Conservation (phyloP, 2,888 invertebrate species). For the Drosophila formosana region DNA sequence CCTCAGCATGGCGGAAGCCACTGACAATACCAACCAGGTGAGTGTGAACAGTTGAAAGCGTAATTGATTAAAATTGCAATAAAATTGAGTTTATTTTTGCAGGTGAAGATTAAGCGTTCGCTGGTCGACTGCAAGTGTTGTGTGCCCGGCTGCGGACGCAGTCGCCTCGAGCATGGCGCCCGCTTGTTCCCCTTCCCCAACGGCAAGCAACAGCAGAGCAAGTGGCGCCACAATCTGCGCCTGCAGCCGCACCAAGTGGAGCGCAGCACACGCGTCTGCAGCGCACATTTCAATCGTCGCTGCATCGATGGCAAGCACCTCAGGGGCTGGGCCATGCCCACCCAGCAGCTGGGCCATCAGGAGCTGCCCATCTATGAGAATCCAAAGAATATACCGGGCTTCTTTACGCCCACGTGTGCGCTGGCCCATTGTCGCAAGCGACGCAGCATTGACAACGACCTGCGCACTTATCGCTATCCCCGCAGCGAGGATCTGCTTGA, state of each 20-base stretch:
- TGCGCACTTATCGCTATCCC: slow-evolving; percentile 80
- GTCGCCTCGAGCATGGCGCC: slow-evolving; percentile 77
- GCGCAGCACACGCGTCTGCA: slow-evolving; percentile 67
- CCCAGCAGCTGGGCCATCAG: slow-evolving; percentile 70
- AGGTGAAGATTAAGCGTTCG: slow-evolving; percentile 68
- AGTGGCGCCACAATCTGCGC: slow-evolving; percentile 81
- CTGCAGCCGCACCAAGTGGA: slow-evolving; percentile 55
- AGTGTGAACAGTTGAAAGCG: slow-evolving; percentile 12
- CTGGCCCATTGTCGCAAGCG: slow-evolving; percentile 74
- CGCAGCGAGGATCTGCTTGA: slow-evolving; percentile 65
- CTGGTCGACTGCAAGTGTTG: slow-evolving; percentile 69
- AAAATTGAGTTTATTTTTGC: neutral
- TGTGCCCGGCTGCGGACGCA: slow-evolving; percentile 68
- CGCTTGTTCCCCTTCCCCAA: slow-evolving; percentile 74
- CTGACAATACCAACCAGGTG: slow-evolving; percentile 55
- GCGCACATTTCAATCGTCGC: slow-evolving; percentile 78
- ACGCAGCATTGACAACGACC: slow-evolving; percentile 67
- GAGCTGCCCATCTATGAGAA: slow-evolving; percentile 77
- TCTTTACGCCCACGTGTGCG: slow-evolving; percentile 73
- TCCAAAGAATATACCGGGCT: slow-evolving; percentile 76
- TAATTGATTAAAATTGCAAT: no score
- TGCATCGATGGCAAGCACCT: slow-evolving; percentile 79
- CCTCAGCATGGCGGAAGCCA: slow-evolving; percentile 24
- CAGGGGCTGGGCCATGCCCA: slow-evolving; percentile 78
- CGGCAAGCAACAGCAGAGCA: slow-evolving; percentile 67